Base-by-base conservation (phyloP, 2,888 invertebrate genomes). In the Lissonota sp. region DNA sequence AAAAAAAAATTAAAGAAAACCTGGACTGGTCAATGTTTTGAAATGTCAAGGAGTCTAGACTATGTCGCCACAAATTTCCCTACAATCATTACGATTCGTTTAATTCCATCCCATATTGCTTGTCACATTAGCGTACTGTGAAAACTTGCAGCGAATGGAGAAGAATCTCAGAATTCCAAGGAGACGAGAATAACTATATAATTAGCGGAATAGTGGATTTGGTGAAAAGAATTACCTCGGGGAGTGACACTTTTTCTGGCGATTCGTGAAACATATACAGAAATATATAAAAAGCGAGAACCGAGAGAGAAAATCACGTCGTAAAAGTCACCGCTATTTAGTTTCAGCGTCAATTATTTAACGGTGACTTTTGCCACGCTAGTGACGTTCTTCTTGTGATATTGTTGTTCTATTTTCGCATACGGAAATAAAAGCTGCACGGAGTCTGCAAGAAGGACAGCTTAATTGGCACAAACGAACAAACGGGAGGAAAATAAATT, bases 381-480 rank as follows among this genome's bases (percentile, higher is more conserved):
- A 10, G 39, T 63, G 12, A 14, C 63, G 37, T 58, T 74, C 76
- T 81, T 64, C 80, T 79, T 72, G 74, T 67, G 64, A 2, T 10
- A 46, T 12, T 46, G 46, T 46, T 46, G 70, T 82, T 82, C 79
- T 79, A 26, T 79, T 83, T 82, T 82, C 80, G 80, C 83, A 83
- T 77, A 84, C 39, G 84, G 53, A 37, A 40, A 39, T 84, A 85
- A 83, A 87, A 89, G 87, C 84, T 84, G 86, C 86, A 83, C 82
- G 73, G 66, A 63, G 74, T 14, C 57, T 66, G 51, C 53, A n/a
- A 46, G 26, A 26, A 26, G 26, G 26, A n/a, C n/a, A n/a, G n/a
- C 26, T 26, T 26, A 26, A 26, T 26, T 26, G 26, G 26, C 26
- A 26, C 26, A 26, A 26, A 26, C 26, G 26, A 26, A 26, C 26